A percentile compares a stretch with the other conserved stretches of the same genome.
Evolutionary conservation across 2,113 vertebrate genomes (phyloP).

Genomic region (Kryptolebias marmoratus): DNA sequence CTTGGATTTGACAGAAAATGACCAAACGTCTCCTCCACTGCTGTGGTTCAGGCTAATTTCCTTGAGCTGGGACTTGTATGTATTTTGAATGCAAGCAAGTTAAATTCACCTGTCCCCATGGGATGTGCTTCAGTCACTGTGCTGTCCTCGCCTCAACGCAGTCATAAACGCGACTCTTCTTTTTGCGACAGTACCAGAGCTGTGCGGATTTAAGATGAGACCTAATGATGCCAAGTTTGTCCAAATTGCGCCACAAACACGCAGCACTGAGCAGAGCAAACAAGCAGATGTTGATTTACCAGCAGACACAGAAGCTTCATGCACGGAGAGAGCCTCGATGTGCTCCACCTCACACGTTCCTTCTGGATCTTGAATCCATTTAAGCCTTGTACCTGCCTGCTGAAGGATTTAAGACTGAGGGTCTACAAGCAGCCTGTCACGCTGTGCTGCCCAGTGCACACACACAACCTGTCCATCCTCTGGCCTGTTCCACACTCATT

Average conservation of each 20-base stretch:
- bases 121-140: not conserved
- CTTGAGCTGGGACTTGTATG: not conserved
- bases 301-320: slow-evolving; percentile 12
- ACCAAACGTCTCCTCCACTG: no score
- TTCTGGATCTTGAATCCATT: slow-evolving; percentile 41
- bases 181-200: not conserved
- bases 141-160: not conserved
- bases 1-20: no score
- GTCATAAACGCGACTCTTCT: not conserved
- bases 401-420: slow-evolving; percentile 51
- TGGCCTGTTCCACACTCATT: slow-evolving; percentile 36
- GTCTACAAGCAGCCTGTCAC: slow-evolving; percentile 49
- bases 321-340: slow-evolving; percentile 26
- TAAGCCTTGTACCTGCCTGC: slow-evolving; percentile 59
- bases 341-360: slow-evolving; percentile 45
- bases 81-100: not conserved
- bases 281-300: slow-evolving; percentile 20
- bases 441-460: slow-evolving; percentile 38
- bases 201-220: slow-evolving; percentile 17
- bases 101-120: not conserved
- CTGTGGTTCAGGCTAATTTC: no score
- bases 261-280: slow-evolving; percentile 10
- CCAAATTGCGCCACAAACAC: slow-evolving; percentile 19
- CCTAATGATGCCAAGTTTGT: slow-evolving; percentile 16
- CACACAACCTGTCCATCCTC: slow-evolving; percentile 26